These are phyloP conservation scores for Drosophila littoralis DNA, from an alignment of 1,140 invertebrate genomes.

Conservation along the genomic window DNA sequence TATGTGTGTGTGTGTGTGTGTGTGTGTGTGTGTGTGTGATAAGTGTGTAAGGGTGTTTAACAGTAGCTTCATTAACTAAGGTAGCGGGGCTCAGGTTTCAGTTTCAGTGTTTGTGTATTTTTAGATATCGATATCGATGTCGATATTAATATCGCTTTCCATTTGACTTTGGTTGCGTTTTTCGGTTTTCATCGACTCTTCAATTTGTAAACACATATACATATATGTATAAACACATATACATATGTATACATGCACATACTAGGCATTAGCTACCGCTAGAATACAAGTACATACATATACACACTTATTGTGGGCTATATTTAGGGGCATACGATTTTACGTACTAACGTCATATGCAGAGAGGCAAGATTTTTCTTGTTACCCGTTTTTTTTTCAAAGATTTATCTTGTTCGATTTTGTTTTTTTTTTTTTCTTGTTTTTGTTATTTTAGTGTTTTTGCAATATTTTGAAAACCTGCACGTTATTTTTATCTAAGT, in stretches of 20 bases:
- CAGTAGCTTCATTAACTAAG: constrained; percentile 33
- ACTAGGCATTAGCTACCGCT: constrained; percentile 22
- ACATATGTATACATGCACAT: constrained; percentile 18
- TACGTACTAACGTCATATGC: neutral
- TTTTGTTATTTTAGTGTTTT: constrained; percentile 25
- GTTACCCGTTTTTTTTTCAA: constrained; percentile 56
- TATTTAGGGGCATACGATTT: constrained; percentile 12
- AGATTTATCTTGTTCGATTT: constrained; percentile 17
- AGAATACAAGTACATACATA: constrained; percentile 19
- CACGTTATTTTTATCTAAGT: constrained; percentile 31
- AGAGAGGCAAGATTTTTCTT: constrained; percentile 35
- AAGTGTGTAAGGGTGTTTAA: constrained; percentile 20
- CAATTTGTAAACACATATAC: neutral
- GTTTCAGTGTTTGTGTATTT: neutral
- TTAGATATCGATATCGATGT: constrained; percentile 1
- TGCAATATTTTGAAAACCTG: constrained; percentile 66
- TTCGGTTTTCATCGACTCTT: neutral
- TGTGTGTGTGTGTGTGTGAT: constrained; percentile 1
- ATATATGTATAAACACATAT: constrained; percentile 35
- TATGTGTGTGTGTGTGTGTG: neutral
- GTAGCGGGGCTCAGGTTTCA: constrained; percentile 37
- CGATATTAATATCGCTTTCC: neutral
- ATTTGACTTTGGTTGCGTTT: neutral
- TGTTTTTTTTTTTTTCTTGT: constrained; percentile 18
- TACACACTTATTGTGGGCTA: constrained; percentile 19